phyloP scores from a whole-genome alignment of 2,888 invertebrate genomes.

The Imbricaverruca yamaguchii region DNA sequence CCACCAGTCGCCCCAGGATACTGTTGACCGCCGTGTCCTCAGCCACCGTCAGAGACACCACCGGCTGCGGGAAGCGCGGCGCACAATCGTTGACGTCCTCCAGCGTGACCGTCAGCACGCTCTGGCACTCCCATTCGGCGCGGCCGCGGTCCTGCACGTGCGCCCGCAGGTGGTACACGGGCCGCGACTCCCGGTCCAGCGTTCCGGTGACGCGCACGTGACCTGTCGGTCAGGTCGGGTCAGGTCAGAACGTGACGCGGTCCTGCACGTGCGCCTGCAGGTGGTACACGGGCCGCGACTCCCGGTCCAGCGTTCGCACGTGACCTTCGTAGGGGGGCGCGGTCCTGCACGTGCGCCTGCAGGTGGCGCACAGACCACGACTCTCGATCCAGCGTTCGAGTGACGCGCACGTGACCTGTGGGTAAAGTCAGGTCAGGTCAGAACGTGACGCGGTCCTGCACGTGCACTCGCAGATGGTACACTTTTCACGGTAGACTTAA shows the following conservation, averaged over 20 bases:
- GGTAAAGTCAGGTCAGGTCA: slow-evolving; percentile 36
- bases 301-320: slow-evolving; percentile 69
- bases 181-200: slow-evolving; percentile 69
- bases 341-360: slow-evolving; percentile 78
- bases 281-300: slow-evolving; percentile 59
- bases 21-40: slow-evolving; percentile 85
- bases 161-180: slow-evolving; percentile 65
- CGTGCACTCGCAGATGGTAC: no score
- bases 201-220: slow-evolving; percentile 60
- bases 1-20: slow-evolving; percentile 78
- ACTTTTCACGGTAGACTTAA: no score
- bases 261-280: slow-evolving; percentile 81
- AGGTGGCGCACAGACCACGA: slow-evolving; percentile 59
- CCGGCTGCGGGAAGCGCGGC: slow-evolving; percentile 45
- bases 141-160: slow-evolving; percentile 69
- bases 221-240: slow-evolving; percentile 73
- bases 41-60: slow-evolving; percentile 71
- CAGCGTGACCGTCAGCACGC: slow-evolving; percentile 47
- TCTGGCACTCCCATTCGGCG: slow-evolving; percentile 60
- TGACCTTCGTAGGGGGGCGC: slow-evolving; percentile 74
- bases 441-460: no score
- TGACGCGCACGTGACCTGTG: slow-evolving; percentile 65
- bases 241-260: slow-evolving; percentile 59
- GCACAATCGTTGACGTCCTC: slow-evolving; percentile 40
- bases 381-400: slow-evolving; percentile 71